Conservation (phyloP, 2,888 invertebrate genomes). For the Apamea monoglypha region DNA sequence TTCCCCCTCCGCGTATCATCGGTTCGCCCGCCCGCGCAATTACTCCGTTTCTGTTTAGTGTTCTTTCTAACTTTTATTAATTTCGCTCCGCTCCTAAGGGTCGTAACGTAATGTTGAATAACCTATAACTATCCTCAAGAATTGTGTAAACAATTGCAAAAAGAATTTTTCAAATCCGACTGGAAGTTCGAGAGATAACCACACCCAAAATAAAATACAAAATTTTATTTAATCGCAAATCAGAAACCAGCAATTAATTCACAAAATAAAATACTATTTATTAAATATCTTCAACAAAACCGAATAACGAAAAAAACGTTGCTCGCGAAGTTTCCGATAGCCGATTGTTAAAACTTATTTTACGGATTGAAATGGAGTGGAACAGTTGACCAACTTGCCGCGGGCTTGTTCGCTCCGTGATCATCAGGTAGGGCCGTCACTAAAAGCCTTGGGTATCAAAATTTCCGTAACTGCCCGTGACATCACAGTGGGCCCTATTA, state of each 20-base stretch:
- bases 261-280: constrained; percentile 24
- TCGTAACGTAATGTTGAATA: not conserved
- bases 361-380: constrained; percentile 67
- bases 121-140: not conserved
- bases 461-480: too few species aligned
- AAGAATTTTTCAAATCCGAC: not conserved
- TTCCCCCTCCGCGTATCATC: too few species aligned
- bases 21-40: too few species aligned
- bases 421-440: constrained; percentile 57
- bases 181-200: not conserved
- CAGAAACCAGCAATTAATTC: constrained; percentile 18
- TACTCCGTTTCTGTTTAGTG: too few species aligned
- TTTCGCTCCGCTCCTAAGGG: not conserved
- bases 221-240: not conserved
- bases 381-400: constrained; percentile 65
- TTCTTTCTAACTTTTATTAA: too few species aligned
- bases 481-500: too few species aligned
- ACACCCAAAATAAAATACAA: not conserved
- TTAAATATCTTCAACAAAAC: constrained; percentile 47
- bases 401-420: constrained; percentile 52
- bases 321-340: constrained; percentile 58
- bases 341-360: constrained; percentile 74
- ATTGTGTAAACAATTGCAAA: not conserved
- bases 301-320: constrained; percentile 53
- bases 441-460: not conserved